These are phyloP conservation scores for Cephalotes varians DNA, from an alignment of 2,888 invertebrate genomes.

Conservation along the genomic window DNA sequence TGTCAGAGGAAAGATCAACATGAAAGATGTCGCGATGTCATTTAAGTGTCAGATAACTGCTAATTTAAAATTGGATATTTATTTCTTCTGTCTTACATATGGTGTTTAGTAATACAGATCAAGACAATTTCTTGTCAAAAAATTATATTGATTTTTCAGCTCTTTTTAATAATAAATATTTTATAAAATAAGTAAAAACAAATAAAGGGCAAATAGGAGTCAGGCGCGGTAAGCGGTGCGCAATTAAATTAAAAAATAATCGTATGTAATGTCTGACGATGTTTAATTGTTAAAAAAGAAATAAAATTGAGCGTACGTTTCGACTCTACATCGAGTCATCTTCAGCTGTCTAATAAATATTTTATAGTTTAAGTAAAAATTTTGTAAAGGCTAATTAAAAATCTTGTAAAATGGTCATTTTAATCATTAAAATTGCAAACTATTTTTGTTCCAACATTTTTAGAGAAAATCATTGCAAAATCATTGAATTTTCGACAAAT, in stretches of 20 bases:
- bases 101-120: not conserved
- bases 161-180: not conserved
- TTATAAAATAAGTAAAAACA: too few species aligned
- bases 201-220: too few species aligned
- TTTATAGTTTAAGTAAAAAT: not conserved
- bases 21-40: not conserved
- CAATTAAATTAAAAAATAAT: too few species aligned
- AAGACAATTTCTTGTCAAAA: not conserved
- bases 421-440: not conserved
- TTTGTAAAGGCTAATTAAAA: not conserved
- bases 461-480: not conserved
- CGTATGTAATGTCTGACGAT: too few species aligned
- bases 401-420: not conserved
- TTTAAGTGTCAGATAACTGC: constrained; percentile 4
- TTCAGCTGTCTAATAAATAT: too few species aligned
- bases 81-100: not conserved
- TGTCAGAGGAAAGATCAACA: not conserved
- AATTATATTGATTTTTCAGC: not conserved
- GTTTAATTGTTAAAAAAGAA: too few species aligned
- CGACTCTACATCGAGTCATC: too few species aligned
- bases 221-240: too few species aligned
- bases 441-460: not conserved
- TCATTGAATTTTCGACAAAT: not conserved
- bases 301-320: too few species aligned
- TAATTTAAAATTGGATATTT: not conserved